A percentile compares a stretch with the other conserved stretches of the same genome.
Conservation (phyloP, 2,888 invertebrate species). For the Carpatolechia fugitivella region DNA sequence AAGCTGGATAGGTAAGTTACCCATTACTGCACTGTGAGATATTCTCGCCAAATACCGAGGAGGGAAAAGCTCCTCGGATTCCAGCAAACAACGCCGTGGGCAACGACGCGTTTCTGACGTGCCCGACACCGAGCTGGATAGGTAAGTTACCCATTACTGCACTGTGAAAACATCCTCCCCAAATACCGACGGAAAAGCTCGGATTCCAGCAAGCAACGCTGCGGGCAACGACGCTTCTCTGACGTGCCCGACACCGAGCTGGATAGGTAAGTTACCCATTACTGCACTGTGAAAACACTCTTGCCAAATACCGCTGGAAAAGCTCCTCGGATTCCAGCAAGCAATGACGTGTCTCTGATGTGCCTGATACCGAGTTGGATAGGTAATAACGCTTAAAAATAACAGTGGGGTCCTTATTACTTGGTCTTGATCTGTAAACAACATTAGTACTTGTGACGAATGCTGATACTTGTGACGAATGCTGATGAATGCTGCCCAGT, state of each 20-base stretch:
- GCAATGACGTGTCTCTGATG: slow-evolving; percentile 45
- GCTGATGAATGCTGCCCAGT: too few relatives aligned
- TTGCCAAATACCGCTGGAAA: slow-evolving; percentile 94
- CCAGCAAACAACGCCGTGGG: slow-evolving; percentile 33
- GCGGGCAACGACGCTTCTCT: slow-evolving; percentile 38
- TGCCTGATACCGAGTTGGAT: slow-evolving; percentile 48
- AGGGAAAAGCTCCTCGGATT: slow-evolving; percentile 80
- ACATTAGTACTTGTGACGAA: too few relatives aligned
- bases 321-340: slow-evolving; percentile 67
- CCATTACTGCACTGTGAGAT: too few relatives aligned
- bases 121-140: slow-evolving; percentile 49
- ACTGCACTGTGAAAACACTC: too few relatives aligned
- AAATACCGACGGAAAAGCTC: slow-evolving; percentile 90
- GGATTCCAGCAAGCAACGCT: slow-evolving; percentile 42
- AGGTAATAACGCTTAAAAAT: too few relatives aligned
- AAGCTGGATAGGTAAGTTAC: slow-evolving; percentile 49
- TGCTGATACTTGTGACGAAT: too few relatives aligned
- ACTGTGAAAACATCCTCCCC: slow-evolving; percentile 96
- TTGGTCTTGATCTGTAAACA: too few relatives aligned
- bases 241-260: slow-evolving; percentile 48
- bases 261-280: slow-evolving; percentile 48
- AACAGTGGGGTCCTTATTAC: too few relatives aligned
- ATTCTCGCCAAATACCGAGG: slow-evolving; percentile 97
- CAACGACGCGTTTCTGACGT: slow-evolving; percentile 46
- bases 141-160: too few relatives aligned